Evolutionary conservation across 2,888 invertebrate species (phyloP), one percentile per base, ranked within the genome.

Genomic region (Ctena decussata): DNA sequence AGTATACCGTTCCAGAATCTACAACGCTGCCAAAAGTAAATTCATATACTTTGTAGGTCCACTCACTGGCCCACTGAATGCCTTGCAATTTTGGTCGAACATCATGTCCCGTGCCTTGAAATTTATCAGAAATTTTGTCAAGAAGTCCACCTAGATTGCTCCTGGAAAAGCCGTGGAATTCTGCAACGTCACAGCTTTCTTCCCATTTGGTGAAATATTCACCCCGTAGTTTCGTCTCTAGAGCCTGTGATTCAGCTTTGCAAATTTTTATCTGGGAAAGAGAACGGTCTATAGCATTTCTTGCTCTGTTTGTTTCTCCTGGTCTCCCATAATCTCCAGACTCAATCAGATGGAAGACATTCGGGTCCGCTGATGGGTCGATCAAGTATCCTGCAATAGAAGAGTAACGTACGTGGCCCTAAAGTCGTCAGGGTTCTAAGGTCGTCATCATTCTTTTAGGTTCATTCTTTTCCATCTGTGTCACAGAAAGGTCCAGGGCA

Each of bases 191-290:
- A 39, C 60, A 65, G 27, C 27, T 60, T 76, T 76, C 76, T n/a
- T 60, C 32, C 76, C 76, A 76, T 27, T 35, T n/a, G 8, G 32
- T 35, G 35, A 76, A 76, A 37, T 76, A 60, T 35, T 76, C 76
- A 8, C 27, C 24, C 57, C 41, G 57, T 32, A 76, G 39, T 46
- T 41, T 73, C 5, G 21, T 46, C 15, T 73, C 46, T 30, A 73
- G 30, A 2, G 18, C 21, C 24, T 46, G 21, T 8, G 49, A 44
- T 27, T 73, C 73, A 30, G 46, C 24, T 30, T 49, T 46, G 73
- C 73, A 73, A n/a, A 73, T 30, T 46, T 73, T 73, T 21, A 73
- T 30, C 8, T 21, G 60, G 3, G 60, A 60, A 30, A 60, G 60
- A 30, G 60, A 60, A 11, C 60, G 60, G 60, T 60, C 18, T 6